These are phyloP conservation scores for Ciconia maguari DNA, from an alignment of 2,113 vertebrate species.

Conservation along the genomic window DNA sequence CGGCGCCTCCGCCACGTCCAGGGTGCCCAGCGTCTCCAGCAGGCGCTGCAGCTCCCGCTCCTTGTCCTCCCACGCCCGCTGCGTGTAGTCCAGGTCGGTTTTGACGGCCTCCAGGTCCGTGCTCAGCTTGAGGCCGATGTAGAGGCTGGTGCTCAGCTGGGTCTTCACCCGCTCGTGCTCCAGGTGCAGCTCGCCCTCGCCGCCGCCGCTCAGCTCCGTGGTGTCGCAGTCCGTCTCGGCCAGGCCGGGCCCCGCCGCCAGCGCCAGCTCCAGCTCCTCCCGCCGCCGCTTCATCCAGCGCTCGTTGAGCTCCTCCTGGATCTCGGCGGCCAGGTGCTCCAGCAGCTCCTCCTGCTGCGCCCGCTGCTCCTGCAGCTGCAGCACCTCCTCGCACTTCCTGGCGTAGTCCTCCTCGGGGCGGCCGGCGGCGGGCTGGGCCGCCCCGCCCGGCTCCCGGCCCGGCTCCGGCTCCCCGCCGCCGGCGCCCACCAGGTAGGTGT, in stretches of 20 bases:
- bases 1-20: slow-evolving; percentile 68
- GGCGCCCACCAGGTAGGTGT: slow-evolving; percentile 85
- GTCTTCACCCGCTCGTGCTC: slow-evolving; percentile 87
- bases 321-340: slow-evolving; percentile 80
- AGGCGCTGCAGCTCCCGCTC: slow-evolving; percentile 84
- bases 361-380: slow-evolving; percentile 83
- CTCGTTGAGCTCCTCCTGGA: slow-evolving; percentile 90
- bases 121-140: slow-evolving; percentile 89
- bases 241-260: slow-evolving; percentile 27
- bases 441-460: neutral
- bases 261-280: slow-evolving; percentile 72
- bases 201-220: slow-evolving; percentile 22
- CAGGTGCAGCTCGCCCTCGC: slow-evolving; percentile 73
- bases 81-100: slow-evolving; percentile 81
- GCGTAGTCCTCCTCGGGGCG: slow-evolving; percentile 51
- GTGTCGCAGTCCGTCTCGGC: slow-evolving; percentile 48
- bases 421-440: neutral
- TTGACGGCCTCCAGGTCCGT: slow-evolving; percentile 87
- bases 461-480: slow-evolving; percentile 43
- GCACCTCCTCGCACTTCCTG: slow-evolving; percentile 71
- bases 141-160: slow-evolving; percentile 89
- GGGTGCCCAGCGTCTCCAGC: slow-evolving; percentile 78
- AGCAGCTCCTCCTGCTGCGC: slow-evolving; percentile 81
- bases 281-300: slow-evolving; percentile 88
- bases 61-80: slow-evolving; percentile 78